phyloP scores from a whole-genome alignment of 1,140 invertebrate genomes.

The Gryon sp. region DNA sequence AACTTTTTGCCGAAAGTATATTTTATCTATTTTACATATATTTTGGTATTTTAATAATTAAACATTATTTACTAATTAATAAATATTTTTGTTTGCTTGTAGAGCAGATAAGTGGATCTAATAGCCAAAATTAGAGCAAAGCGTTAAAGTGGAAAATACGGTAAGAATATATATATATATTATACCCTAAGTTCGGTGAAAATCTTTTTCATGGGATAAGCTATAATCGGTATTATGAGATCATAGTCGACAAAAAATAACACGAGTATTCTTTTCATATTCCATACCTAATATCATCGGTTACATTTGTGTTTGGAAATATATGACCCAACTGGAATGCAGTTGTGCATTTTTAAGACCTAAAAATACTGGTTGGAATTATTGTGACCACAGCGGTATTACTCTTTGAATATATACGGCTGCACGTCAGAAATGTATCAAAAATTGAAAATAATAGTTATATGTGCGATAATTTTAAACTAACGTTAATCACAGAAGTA shows the following conservation, averaged over 20 bases:
- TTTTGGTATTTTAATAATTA: too few relatives aligned
- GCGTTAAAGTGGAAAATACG: slow-evolving; percentile 37
- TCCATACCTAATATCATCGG: not conserved
- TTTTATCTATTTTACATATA: too few relatives aligned
- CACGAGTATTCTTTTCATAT: not conserved
- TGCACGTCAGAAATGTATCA: slow-evolving; percentile 1
- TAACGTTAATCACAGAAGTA: not conserved
- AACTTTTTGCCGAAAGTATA: too few relatives aligned
- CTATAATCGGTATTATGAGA: slow-evolving; percentile 6
- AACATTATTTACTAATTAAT: slow-evolving; percentile 10
- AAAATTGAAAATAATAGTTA: not conserved
- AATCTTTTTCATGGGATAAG: slow-evolving; percentile 15
- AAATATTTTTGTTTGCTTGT: slow-evolving; percentile 14
- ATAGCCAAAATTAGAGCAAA: slow-evolving; percentile 31
- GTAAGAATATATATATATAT: slow-evolving; percentile 12
- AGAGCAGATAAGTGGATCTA: slow-evolving; percentile 30
- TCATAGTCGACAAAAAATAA: not conserved
- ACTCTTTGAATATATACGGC: not conserved
- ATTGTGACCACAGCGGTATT: not conserved
- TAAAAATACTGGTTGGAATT: not conserved
- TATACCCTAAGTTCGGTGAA: slow-evolving; percentile 17
- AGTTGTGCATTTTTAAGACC: slow-evolving; percentile 1
- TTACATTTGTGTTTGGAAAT: not conserved
- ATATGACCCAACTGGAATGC: not conserved
- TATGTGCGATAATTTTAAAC: not conserved